Conservation (phyloP, 1,140 invertebrate genomes). For the Drosophila ficusphila region DNA sequence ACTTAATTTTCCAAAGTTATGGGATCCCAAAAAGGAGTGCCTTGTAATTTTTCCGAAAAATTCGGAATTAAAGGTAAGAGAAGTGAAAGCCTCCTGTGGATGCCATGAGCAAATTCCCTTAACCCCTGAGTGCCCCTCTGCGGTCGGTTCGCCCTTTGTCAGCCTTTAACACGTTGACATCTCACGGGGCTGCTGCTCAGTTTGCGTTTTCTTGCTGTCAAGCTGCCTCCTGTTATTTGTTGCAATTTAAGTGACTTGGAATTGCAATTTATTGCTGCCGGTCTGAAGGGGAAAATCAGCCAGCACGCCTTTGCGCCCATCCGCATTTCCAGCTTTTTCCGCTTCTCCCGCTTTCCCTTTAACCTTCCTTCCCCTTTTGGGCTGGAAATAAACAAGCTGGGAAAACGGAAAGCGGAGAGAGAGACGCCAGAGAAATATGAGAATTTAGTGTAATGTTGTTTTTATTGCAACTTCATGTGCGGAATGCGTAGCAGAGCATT, state of each 20-base stretch:
- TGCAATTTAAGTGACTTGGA: constrained; percentile 82
- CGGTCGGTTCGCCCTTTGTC: constrained; percentile 17
- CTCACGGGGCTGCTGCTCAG: constrained; percentile 53
- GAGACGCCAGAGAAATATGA: constrained; percentile 50
- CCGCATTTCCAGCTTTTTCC: too few relatives aligned
- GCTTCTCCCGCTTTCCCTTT: too few relatives aligned
- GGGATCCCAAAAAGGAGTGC: neutral
- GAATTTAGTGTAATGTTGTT: constrained; percentile 77
- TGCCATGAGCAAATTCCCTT: neutral
- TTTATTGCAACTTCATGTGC: constrained; percentile 73
- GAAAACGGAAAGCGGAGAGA: neutral
- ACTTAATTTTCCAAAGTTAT: too few relatives aligned
- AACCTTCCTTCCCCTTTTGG: constrained; percentile 5
- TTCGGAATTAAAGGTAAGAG: neutral
- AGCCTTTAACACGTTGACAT: constrained; percentile 72
- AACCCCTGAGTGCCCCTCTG: constrained; percentile 1
- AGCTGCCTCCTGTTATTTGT: constrained; percentile 75
- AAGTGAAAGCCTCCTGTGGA: neutral
- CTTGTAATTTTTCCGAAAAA: too few relatives aligned
- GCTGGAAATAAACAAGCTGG: constrained; percentile 40
- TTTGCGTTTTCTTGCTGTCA: constrained; percentile 64
- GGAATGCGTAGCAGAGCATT: constrained; percentile 65
- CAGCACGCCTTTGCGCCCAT: constrained; percentile 3
- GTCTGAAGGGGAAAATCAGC: constrained; percentile 32
- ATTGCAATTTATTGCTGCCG: constrained; percentile 76